Conservation (phyloP, 2,888 invertebrate genomes). For the Rhopalosiphum nymphaeae region DNA sequence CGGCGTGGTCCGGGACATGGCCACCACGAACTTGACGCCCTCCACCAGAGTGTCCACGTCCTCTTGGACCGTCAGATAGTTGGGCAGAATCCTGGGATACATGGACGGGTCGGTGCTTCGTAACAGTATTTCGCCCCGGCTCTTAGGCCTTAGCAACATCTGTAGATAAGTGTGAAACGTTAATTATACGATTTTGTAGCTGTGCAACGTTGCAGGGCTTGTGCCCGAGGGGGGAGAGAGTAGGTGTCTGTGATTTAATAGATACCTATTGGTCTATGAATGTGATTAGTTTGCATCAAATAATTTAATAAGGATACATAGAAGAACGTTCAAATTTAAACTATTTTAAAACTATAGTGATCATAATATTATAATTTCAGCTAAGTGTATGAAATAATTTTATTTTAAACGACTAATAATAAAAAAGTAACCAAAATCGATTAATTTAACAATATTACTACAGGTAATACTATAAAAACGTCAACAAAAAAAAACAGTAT, state of each 20-base stretch:
- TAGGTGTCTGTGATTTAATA: not conserved
- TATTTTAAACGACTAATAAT: not conserved
- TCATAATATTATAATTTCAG: not conserved
- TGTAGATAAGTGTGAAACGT: not conserved
- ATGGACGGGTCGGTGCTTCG: constrained; percentile 87
- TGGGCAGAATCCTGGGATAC: constrained; percentile 91
- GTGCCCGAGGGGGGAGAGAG: too few species aligned
- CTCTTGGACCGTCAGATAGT: constrained; percentile 85
- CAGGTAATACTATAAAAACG: not conserved
- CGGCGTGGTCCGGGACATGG: constrained; percentile 83
- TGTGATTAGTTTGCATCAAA: too few species aligned
- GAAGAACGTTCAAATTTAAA: too few species aligned
- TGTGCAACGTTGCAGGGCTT: not conserved
- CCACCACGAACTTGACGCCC: constrained; percentile 86
- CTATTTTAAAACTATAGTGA: too few species aligned
- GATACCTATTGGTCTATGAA: too few species aligned
- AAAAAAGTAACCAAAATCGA: not conserved
- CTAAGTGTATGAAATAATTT: not conserved
- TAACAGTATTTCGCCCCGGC: constrained; percentile 85
- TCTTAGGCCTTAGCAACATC: constrained; percentile 80
- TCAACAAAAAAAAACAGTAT: not conserved
- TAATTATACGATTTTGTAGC: not conserved
- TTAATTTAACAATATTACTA: not conserved
- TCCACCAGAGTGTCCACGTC: constrained; percentile 86
- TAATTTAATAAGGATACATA: too few species aligned